These are phyloP conservation scores for Papilio polytes DNA, from an alignment of 1,140 invertebrate species.

Conservation along the genomic window DNA sequence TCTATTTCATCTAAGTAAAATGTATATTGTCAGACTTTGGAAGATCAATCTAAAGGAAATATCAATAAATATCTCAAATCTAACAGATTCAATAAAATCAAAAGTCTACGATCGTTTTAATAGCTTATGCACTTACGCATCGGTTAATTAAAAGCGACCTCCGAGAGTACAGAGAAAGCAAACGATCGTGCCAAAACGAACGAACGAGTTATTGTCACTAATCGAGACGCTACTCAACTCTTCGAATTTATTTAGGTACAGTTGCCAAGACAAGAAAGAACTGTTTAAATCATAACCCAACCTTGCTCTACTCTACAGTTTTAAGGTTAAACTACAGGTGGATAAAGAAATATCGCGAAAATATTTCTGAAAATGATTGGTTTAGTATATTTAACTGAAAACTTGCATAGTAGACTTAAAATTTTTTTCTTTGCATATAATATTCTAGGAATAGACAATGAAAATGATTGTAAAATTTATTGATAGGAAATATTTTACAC, in stretches of 20 bases:
- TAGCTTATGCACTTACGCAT: background rate
- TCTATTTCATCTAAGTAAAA: too few species aligned
- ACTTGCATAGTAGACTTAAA: background rate
- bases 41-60: too few species aligned
- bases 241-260: slow-evolving; percentile 18
- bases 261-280: slow-evolving; percentile 18
- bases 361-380: background rate
- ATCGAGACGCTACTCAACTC: slow-evolving; percentile 19
- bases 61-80: background rate
- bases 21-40: too few species aligned
- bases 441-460: background rate
- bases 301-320: slow-evolving; percentile 19
- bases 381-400: background rate
- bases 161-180: background rate
- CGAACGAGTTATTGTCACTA: slow-evolving; percentile 21
- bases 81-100: background rate
- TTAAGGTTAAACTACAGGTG: slow-evolving; percentile 15
- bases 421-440: too few species aligned
- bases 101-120: background rate
- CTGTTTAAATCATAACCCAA: background rate
- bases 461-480: too few species aligned
- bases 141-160: slow-evolving; percentile 17
- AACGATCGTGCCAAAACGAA: slow-evolving; percentile 10
- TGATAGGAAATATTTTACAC: too few species aligned
- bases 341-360: slow-evolving; percentile 9